Base-by-base conservation (phyloP, 2,797 vertebrate genomes). In the Orientallactaga sibirica region DNA sequence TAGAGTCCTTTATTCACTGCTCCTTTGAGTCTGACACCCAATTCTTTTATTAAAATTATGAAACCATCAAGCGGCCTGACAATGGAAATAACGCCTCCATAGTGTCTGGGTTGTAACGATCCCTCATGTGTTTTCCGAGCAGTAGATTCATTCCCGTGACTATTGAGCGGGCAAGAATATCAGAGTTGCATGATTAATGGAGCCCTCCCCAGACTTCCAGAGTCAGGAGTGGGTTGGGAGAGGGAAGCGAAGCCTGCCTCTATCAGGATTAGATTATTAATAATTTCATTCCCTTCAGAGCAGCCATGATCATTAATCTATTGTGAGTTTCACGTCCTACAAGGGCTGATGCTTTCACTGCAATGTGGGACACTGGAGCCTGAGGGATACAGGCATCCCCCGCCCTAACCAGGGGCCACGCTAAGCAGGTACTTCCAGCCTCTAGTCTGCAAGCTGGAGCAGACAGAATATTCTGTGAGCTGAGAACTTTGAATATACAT, bases 141-240 rank as follows among this genome's bases (percentile, higher is more conserved):
- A 93, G 84, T 96, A 52, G 67, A 93, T 96, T 97, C 68, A 71
- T 82, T 96, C 89, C 93, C 90, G 77, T 89, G 94, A 97, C 92
- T 97, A 85, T 73, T 73, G 96, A 97, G 86, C 89, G 0, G 97
- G 96, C 90, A 71, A 67, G 25, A 33, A 82, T 48, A 86, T 91
- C 83, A 81, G 73, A 88, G 92, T 90, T 93, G 76, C 0, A 0
- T 97, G 97, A 98, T 98, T 97, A 98, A 98, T 97, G 93, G 94
- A 75, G 74, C 86, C 24, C 95, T 95, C 95, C 81, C 70, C 94
- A 88, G 89, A 75, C 88, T 61, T 95, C 79, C 88, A 68, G 91
- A 93, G 75, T 61, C 93, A 95, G 94, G 86, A 94, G 96, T 24
- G 85, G 80, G 67, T 88, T 96, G 92, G 92, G 88, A 62, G 70